Conservation (phyloP, 2,797 vertebrate species). For the Paratrypauchen microcephalus region DNA sequence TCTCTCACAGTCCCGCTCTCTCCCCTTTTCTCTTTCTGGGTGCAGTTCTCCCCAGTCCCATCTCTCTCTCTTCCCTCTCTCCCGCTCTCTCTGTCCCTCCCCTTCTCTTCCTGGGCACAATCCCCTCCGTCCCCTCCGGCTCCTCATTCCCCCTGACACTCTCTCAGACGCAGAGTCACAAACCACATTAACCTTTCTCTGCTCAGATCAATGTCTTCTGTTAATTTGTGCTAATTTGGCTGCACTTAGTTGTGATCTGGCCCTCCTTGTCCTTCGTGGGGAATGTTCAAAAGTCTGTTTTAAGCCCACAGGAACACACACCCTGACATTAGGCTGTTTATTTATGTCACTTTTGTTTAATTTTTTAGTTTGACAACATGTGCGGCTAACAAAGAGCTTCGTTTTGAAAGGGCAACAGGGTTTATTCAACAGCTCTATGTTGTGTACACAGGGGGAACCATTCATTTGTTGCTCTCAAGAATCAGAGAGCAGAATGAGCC, state of each 20-base stretch:
- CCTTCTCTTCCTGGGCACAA: background rate
- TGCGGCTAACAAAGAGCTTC: background rate
- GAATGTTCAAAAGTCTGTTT: slow-evolving; percentile 37
- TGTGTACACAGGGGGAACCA: no score
- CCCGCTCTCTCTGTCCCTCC: background rate
- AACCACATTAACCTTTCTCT: slow-evolving; percentile 84
- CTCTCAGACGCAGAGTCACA: slow-evolving; percentile 68
- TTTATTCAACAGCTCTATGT: no score
- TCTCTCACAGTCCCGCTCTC: no score
- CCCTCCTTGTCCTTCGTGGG: slow-evolving; percentile 10
- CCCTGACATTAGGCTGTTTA: slow-evolving; percentile 25
- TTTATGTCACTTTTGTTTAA: background rate
- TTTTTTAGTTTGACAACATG: background rate
- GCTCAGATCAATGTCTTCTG: slow-evolving; percentile 82
- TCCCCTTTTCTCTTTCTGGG: no score
- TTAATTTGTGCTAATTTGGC: slow-evolving; percentile 85
- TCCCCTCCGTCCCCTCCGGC: background rate
- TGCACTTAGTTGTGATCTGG: slow-evolving; percentile 71
- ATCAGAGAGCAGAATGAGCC: no score
- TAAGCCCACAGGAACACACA: slow-evolving; percentile 36
- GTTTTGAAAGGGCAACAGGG: background rate
- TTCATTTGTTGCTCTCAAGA: no score
- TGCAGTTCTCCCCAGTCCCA: no score
- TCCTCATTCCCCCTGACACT: slow-evolving; percentile 28
- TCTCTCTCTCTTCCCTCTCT: no score